Evolutionary conservation across 2,113 vertebrate species (phyloP), one percentile per base, ranked within the genome.

Genomic region (Pteronura brasiliensis): DNA sequence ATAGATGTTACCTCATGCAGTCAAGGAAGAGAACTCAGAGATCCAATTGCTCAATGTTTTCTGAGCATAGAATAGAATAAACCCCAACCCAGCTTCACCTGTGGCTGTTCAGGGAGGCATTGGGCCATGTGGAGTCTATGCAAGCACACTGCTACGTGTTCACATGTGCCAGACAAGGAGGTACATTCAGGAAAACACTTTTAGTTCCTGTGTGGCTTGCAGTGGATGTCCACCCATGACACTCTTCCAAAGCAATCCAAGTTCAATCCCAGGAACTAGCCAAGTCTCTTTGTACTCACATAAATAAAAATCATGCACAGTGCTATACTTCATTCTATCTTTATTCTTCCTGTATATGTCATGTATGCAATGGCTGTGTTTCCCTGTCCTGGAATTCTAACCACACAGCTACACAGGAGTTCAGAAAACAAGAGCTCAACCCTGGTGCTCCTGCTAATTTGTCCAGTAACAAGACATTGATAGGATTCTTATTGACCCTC

Each of bases 231-330:
- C 42, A n/a, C 85, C 95, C 9, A 4, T 71, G 27, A 71, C 14
- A 65, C 49, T 5, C 44, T 39, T 95, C 52, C n/a, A 89, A 91
- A 90, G 57, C 18, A 85, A 67, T 52, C 57, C 29, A 91, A 61
- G 21, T 91, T 95, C n/a, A 92, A n/a, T 96, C 21, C 18, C 79
- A 92, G 52, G 94, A 89, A 80, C 44, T 93, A 49, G 15, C 31
- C 79, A 95, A 97, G 13, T 95, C 21, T 49, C 72, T 96, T 91
- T 95, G 44, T 47, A 69, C 29, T 92, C 44, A 92, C 39, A 61
- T 69, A 63, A 96, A 57, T 87, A 95, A 82, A 96, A 92, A 90
- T 57, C 17, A 81, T 27, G 93, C 36, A 77, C 25, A 93, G 34
- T 92, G 39, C 9, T 57, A 12, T 49, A 44, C 20, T 93, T 80